Percentiles rank a stretch among this genome's conserved stretches.
Conservation (phyloP, 2,113 vertebrate genomes). For the Scatophagus argus region DNA sequence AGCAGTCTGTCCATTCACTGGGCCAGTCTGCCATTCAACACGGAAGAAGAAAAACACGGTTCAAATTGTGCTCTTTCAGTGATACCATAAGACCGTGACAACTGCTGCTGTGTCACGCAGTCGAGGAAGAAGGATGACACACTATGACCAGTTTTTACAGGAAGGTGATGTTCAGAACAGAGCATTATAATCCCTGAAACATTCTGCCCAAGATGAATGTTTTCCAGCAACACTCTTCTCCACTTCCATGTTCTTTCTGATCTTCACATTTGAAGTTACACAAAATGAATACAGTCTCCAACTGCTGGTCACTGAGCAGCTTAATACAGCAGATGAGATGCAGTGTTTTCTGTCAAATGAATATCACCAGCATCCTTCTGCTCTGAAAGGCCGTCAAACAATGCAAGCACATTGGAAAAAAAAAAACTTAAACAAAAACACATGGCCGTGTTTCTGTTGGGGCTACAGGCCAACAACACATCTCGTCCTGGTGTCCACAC, state of each 20-base stretch:
- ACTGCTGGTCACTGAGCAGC: constrained; percentile 10
- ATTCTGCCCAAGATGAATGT: constrained; percentile 24
- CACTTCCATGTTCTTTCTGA: neutral
- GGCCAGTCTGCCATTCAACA: neutral
- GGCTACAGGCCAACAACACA: constrained; percentile 11
- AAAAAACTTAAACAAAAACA: no score
- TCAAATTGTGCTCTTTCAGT: neutral
- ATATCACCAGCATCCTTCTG: constrained; percentile 2
- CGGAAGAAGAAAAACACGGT: neutral
- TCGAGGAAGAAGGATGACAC: neutral
- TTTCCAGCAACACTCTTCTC: constrained; percentile 22
- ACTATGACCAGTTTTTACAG: neutral
- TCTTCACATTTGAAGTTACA: constrained; percentile 25
- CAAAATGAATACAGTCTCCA: constrained; percentile 26
- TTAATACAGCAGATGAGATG: constrained; percentile 14
- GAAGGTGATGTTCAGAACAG: neutral
- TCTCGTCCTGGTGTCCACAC: constrained; percentile 26
- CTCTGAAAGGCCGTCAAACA: neutral
- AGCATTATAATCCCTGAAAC: constrained; percentile 38
- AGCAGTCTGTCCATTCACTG: neutral
- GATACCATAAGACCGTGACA: neutral
- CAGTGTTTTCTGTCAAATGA: neutral
- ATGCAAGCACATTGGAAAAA: neutral
- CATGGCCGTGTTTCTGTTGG: constrained; percentile 15
- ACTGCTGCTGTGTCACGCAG: neutral